Conservation (phyloP, 1,140 invertebrate genomes). For the Meloidogyne floridensis region DNA sequence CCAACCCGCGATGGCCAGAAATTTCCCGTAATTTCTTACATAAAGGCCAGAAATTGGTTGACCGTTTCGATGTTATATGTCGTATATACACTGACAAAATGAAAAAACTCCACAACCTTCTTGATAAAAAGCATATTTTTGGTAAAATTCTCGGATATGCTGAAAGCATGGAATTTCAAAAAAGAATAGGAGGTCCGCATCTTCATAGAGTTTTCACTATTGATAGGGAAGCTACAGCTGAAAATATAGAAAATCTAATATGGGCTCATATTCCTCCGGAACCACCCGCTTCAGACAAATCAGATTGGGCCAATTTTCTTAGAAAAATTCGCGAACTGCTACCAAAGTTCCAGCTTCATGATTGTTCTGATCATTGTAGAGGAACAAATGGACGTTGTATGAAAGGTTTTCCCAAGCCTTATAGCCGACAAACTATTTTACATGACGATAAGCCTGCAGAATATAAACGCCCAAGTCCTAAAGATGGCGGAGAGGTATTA, state of each 20-base stretch:
- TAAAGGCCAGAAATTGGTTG: neutral
- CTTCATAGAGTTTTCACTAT: neutral
- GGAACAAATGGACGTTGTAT: neutral
- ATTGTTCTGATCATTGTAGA: neutral
- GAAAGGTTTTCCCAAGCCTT: slow-evolving; percentile 18
- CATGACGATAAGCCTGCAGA: slow-evolving; percentile 10
- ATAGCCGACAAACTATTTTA: neutral
- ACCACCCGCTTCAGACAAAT: neutral
- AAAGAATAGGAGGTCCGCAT: slow-evolving; percentile 3
- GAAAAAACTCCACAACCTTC: neutral
- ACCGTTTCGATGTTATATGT: neutral
- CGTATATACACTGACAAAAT: slow-evolving; percentile 2
- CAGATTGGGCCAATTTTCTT: neutral
- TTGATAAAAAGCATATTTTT: slow-evolving; percentile 20
- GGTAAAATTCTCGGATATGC: slow-evolving; percentile 8
- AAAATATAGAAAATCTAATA: slow-evolving; percentile 10
- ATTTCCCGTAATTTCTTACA: neutral
- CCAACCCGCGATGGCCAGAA: slow-evolving; percentile 10
- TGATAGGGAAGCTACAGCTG: neutral
- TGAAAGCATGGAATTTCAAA: slow-evolving; percentile 17
- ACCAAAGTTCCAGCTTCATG: neutral
- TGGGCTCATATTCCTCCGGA: slow-evolving; percentile 14
- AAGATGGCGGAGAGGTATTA: neutral
- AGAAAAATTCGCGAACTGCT: neutral
- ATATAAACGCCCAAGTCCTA: slow-evolving; percentile 3